Conservation (phyloP, 2,797 vertebrate genomes). For the Alca torda region DNA sequence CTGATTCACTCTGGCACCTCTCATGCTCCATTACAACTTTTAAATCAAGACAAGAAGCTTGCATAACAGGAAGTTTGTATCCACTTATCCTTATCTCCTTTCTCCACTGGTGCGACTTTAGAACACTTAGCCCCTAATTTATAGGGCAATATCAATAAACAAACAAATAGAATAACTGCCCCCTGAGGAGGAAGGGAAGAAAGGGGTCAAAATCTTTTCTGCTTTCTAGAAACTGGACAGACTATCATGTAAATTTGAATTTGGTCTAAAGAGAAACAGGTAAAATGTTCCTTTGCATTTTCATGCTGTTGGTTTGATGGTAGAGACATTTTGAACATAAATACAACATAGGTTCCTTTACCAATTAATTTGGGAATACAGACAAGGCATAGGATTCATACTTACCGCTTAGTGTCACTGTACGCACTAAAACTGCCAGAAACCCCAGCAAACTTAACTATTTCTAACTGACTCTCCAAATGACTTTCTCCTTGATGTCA, state of each 20-base stretch:
- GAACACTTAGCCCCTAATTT: conserved; percentile 27
- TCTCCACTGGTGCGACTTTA: background rate
- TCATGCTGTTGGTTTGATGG: background rate
- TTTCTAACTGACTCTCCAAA: background rate
- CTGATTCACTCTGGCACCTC: background rate
- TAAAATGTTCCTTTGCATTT: background rate
- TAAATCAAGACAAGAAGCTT: conserved; percentile 14
- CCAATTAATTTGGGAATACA: background rate
- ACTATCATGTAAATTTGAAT: background rate
- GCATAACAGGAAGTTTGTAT: conserved; percentile 31
- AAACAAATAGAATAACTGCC: background rate
- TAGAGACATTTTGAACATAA: background rate
- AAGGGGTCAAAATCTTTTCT: background rate
- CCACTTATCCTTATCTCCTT: conserved; percentile 41
- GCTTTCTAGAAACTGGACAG: background rate
- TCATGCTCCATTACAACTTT: conserved; percentile 1
- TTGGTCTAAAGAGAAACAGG: background rate
- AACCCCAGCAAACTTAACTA: background rate
- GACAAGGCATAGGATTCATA: background rate
- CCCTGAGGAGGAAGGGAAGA: background rate
- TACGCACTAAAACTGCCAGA: background rate
- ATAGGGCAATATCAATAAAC: background rate
- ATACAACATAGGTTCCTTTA: background rate
- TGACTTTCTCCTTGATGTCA: background rate
- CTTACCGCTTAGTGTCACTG: background rate